Evolutionary conservation across 2,888 invertebrate genomes (phyloP).

Genomic region (Acanthosepion esculentum): DNA sequence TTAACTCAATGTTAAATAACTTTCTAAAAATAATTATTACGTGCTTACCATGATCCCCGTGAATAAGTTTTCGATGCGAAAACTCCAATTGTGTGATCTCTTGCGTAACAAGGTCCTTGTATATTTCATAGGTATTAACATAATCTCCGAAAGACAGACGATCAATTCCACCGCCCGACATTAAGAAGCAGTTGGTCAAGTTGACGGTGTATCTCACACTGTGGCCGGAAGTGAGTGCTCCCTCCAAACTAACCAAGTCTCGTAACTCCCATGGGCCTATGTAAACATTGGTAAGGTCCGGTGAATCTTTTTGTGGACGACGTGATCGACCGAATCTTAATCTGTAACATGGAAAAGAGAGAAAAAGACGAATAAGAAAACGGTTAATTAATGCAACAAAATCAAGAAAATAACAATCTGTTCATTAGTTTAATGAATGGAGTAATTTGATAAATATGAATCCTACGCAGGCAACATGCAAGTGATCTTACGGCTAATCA

Average conservation of each 20-base stretch:
- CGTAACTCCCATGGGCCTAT: slow-evolving; percentile 50
- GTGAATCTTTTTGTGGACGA: slow-evolving; percentile 37
- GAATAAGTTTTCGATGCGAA: slow-evolving; percentile 43
- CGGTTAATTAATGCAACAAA: not conserved
- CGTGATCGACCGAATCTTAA: not conserved
- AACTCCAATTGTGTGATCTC: slow-evolving; percentile 8
- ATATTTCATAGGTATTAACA: slow-evolving; percentile 51
- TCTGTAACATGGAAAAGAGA: not conserved
- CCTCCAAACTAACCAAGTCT: slow-evolving; percentile 49
- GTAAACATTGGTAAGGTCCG: slow-evolving; percentile 33
- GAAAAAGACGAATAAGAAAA: not conserved
- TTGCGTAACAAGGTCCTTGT: not conserved
- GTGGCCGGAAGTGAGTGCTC: slow-evolving; percentile 53
- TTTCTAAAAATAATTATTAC: too few relatives aligned
- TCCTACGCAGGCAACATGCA: too few relatives aligned
- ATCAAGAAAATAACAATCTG: too few relatives aligned
- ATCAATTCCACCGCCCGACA: slow-evolving; percentile 51
- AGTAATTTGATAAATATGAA: too few relatives aligned
- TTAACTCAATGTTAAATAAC: too few relatives aligned
- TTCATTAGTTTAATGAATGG: too few relatives aligned
- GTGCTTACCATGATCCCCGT: slow-evolving; percentile 34
- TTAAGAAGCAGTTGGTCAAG: slow-evolving; percentile 52
- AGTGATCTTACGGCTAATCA: too few relatives aligned
- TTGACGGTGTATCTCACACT: slow-evolving; percentile 54
- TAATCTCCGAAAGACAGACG: slow-evolving; percentile 54